Conservation (phyloP, 2,888 invertebrate genomes). For the Lobophora halterata region DNA sequence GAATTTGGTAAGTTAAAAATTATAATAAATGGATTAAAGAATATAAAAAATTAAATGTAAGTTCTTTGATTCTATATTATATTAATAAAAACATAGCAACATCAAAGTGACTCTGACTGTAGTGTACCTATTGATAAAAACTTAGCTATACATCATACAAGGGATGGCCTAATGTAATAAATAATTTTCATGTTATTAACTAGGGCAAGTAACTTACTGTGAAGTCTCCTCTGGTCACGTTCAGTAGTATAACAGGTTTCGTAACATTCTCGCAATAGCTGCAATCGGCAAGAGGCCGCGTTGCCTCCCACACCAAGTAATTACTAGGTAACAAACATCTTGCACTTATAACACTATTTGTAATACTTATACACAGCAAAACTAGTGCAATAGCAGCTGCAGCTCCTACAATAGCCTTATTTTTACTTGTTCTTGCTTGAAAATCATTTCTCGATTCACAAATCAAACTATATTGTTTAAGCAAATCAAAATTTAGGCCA, state of each 20-base stretch:
- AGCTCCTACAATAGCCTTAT: conserved; percentile 38
- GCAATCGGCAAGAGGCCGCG: conserved; percentile 91
- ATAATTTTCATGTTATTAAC: conserved; percentile 4
- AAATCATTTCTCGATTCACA: conserved; percentile 42
- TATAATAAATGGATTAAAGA: too few relatives aligned
- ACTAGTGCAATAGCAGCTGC: conserved; percentile 43
- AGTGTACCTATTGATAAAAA: too few relatives aligned
- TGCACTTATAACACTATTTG: conserved; percentile 73
- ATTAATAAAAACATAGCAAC: too few relatives aligned
- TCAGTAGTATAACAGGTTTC: conserved; percentile 84
- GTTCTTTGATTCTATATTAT: too few relatives aligned
- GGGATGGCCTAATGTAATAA: too few relatives aligned
- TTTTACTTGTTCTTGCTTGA: conserved; percentile 40
- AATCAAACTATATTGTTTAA: conserved; percentile 52
- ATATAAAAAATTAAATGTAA: too few relatives aligned
- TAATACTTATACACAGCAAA: conserved; percentile 44
- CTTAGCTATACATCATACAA: too few relatives aligned
- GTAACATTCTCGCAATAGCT: conserved; percentile 86
- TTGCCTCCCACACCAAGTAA: conserved; percentile 92
- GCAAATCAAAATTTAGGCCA: conserved; percentile 44
- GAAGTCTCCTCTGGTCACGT: conserved; percentile 86
- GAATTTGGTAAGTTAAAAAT: background rate
- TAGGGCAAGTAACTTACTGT: conserved; percentile 50
- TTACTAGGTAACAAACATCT: conserved; percentile 91
- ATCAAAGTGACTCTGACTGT: too few relatives aligned